Evolutionary conservation across 2,888 invertebrate genomes (phyloP).

Genomic region (Lasioglossum pauxillum): DNA sequence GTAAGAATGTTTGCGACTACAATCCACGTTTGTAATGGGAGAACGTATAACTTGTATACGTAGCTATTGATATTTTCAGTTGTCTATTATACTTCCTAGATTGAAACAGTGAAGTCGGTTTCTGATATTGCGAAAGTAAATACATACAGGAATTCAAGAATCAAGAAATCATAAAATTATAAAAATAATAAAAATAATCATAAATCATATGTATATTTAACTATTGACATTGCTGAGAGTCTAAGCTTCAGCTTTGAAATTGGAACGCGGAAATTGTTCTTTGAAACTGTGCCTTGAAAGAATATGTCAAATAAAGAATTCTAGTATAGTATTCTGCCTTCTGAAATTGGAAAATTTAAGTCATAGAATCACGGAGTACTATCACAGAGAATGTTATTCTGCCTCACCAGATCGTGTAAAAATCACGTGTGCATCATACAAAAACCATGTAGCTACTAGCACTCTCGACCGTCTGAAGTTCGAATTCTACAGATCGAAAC

Average conservation of each 20-base stretch:
- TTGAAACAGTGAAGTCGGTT: neutral
- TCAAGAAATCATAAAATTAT: neutral
- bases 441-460: neutral
- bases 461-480: neutral
- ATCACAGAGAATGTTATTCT: neutral
- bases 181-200: neutral
- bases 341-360: neutral
- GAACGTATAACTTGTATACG: no score
- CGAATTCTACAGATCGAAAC: neutral
- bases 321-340: neutral
- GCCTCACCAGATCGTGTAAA: neutral
- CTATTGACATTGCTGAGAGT: neutral
- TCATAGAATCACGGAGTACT: neutral
- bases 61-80: no score
- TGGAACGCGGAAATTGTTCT: neutral
- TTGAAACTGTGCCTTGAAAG: neutral
- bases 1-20: no score
- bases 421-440: no score
- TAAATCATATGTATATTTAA: neutral
- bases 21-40: no score
- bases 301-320: neutral
- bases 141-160: neutral
- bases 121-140: neutral
- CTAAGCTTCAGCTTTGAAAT: neutral
- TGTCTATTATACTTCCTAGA: neutral